Evolutionary conservation across 2,113 vertebrate genomes (phyloP).

Genomic region (Lepus americanus): DNA sequence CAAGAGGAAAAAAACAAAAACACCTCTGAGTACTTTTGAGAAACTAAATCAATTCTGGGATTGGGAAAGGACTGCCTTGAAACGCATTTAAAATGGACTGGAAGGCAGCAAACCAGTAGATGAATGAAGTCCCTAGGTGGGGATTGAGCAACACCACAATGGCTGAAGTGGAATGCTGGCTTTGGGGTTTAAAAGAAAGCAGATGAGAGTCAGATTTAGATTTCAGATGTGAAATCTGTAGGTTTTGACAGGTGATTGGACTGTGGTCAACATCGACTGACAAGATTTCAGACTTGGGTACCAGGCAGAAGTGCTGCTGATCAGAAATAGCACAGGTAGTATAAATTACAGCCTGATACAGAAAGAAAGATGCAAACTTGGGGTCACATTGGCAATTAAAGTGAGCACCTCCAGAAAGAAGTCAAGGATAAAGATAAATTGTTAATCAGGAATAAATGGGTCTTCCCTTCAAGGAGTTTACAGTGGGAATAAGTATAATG

Average conservation of each 20-base stretch:
- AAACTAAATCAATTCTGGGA: background rate
- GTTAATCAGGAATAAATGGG: background rate
- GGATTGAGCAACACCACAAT: background rate
- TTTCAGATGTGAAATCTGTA: background rate
- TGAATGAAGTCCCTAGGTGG: background rate
- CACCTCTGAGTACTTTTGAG: background rate
- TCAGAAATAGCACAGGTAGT: background rate
- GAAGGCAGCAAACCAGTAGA: background rate
- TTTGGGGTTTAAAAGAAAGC: conserved; percentile 43
- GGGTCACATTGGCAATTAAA: background rate
- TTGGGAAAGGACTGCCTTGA: background rate
- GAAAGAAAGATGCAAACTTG: background rate
- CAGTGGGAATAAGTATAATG: background rate
- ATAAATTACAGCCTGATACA: background rate
- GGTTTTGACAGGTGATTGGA: background rate
- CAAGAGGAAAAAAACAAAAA: background rate
- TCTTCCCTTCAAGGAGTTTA: background rate
- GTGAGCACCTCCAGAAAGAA: background rate
- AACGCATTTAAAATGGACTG: background rate
- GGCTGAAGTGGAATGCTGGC: background rate
- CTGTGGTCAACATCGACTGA: background rate
- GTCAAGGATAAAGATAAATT: background rate
- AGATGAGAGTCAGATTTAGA: background rate
- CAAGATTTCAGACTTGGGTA: background rate
- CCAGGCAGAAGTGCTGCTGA: background rate